Base-by-base conservation (phyloP, 1,140 invertebrate genomes). In the Vollenhovia emeryi region DNA sequence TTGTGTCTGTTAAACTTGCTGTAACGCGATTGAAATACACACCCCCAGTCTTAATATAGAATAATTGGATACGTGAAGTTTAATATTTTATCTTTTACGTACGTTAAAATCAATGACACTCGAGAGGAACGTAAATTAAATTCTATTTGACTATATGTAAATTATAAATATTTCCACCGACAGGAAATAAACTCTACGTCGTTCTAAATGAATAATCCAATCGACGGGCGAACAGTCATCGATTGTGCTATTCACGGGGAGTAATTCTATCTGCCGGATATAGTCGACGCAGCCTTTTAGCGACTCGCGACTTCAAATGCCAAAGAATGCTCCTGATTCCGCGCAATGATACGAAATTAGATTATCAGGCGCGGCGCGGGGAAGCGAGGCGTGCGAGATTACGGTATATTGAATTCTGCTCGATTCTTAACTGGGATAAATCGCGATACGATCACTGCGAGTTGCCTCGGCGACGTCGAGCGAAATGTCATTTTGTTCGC, bases 341-440 rank as follows among this genome's bases (percentile, higher is more conserved):
- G 60, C 59, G 36, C 57, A 64, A 84, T 71, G 55, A 87, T 68
- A 68, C 50, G 40, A 82, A 82, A 82, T 73, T 82, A 82, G 52
- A 82, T 82, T 8, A 27, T 64, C n/a, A 59, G 40, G 59, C n/a
- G 66, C 55, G 74, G 33, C 40, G 62, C n/a, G n/a, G n/a, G 59
- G 52, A 82, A 68, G 40, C n/a, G 24, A 71, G 24, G 48, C 36
- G 36, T 57, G 24, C 52, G 66, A 62, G 40, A 73, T 82, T 73
- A 73, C 66, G 27, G 18, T 3, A 45, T 59, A 82, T 82, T 82
- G 66, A 71, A 82, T 57, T n/a, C 4, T 33, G 50, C n/a, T 43
- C 21, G 66, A 33, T 71, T 82, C 78, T 73, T 82, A 82, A 30
- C 66, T 57, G 55, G 18, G 24, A 15, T 71, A 45, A 82, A 82